A percentile compares a stretch with the other conserved stretches of the same genome.
These are phyloP conservation scores for Fukomys damarensis DNA, from an alignment of 2,113 vertebrate species.

Conservation along the genomic window DNA sequence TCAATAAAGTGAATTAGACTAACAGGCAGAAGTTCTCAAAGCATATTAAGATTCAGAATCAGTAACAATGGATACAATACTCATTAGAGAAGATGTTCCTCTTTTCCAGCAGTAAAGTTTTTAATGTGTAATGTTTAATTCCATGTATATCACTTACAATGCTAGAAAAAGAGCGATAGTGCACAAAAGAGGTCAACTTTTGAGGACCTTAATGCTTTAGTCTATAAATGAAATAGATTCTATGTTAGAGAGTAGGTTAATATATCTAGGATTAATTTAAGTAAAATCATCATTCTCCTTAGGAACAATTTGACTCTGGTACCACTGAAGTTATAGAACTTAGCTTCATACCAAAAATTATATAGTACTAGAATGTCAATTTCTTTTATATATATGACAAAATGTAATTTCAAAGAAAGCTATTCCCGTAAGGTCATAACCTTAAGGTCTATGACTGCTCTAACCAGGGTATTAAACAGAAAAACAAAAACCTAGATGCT, in stretches of 20 bases:
- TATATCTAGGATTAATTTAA: background rate
- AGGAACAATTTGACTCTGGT: background rate
- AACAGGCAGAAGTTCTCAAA: background rate
- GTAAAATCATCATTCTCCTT: background rate
- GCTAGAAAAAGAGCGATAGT: background rate
- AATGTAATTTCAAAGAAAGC: slow-evolving; percentile 42
- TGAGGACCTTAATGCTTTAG: background rate
- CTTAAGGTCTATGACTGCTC: background rate
- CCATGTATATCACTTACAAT: background rate
- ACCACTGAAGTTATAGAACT: background rate
- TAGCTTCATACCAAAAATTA: background rate
- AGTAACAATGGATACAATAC: background rate
- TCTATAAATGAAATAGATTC: background rate
- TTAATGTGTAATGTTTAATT: background rate
- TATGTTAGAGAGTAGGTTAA: background rate
- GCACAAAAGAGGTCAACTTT: background rate
- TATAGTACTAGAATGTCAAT: background rate
- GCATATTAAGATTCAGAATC: background rate
- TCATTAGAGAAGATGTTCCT: background rate
- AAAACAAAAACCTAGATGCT: background rate
- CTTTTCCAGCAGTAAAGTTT: background rate
- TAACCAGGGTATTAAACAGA: background rate
- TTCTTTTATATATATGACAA: background rate
- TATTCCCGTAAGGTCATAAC: background rate
- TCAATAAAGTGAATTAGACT: background rate